Conservation (phyloP, 2,888 invertebrate genomes). For the Nymphalis polychloros region DNA sequence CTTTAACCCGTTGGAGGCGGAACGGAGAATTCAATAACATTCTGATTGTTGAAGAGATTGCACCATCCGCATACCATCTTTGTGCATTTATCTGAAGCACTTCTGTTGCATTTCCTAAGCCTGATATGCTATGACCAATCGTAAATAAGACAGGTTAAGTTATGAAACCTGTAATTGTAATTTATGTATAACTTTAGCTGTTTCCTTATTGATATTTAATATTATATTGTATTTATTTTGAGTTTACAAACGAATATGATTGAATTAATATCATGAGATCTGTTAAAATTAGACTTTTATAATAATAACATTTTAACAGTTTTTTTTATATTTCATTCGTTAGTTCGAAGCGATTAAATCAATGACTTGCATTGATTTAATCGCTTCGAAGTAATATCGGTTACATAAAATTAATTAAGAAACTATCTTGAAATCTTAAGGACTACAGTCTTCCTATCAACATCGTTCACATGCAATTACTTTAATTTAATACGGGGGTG, state of each 20-base stretch:
- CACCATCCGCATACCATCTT: constrained; percentile 30
- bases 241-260: constrained; percentile 13
- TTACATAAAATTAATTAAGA: constrained; percentile 3
- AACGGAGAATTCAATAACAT: constrained; percentile 39
- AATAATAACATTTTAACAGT: no score
- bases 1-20: constrained; percentile 42
- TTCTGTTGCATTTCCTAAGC: constrained; percentile 35
- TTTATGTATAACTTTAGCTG: constrained; percentile 37
- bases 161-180: constrained; percentile 42
- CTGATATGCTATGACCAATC: constrained; percentile 37
- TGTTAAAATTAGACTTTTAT: no score
- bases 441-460: neutral
- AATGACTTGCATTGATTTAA: neutral
- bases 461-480: constrained; percentile 29
- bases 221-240: constrained; percentile 21
- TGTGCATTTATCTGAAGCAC: constrained; percentile 36
- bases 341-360: no score
- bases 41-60: constrained; percentile 37
- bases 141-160: constrained; percentile 36
- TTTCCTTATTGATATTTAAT: constrained; percentile 30
- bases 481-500: constrained; percentile 33
- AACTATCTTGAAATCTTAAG: neutral
- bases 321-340: no score
- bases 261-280: neutral
- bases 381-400: neutral